phyloP scores from a whole-genome alignment of 2,888 invertebrate species.

The Apotomis betuletana region DNA sequence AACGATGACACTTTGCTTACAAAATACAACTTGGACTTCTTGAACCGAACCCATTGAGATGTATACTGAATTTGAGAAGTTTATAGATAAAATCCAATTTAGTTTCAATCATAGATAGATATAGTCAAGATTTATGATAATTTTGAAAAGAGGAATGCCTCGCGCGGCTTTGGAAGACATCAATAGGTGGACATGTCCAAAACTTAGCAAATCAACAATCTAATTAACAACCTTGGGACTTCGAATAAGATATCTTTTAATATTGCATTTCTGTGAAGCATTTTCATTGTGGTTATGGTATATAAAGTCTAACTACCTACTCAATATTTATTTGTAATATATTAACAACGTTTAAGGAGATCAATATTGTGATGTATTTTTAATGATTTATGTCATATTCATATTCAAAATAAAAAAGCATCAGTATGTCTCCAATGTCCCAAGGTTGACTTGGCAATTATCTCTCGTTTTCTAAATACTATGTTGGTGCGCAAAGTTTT shows the following conservation, averaged over 20 bases:
- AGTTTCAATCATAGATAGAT: constrained; percentile 1
- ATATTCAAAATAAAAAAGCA: background rate
- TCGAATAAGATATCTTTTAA: background rate
- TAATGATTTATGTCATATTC: background rate
- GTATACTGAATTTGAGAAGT: background rate
- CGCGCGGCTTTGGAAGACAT: constrained; percentile 61
- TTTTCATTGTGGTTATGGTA: background rate
- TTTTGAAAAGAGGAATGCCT: constrained; percentile 42
- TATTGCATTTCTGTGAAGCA: background rate
- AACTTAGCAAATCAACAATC: constrained; percentile 32
- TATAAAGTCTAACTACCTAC: background rate
- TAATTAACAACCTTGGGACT: constrained; percentile 29
- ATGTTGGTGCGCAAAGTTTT: constrained; percentile 25
- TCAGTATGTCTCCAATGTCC: background rate
- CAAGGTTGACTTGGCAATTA: constrained; percentile 28
- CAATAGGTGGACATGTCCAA: constrained; percentile 50
- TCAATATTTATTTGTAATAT: background rate
- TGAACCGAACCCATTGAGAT: too few species aligned
- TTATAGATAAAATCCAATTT: background rate
- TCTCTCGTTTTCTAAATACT: constrained; percentile 26
- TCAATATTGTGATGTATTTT: constrained; percentile 24
- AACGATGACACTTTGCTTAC: too few species aligned
- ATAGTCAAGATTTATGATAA: constrained; percentile 11
- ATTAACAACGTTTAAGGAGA: constrained; percentile 9
- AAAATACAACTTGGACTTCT: too few species aligned